Evolutionary conservation across 2,797 vertebrate genomes (phyloP).

Genomic region (Cheirogaleus major): DNA sequence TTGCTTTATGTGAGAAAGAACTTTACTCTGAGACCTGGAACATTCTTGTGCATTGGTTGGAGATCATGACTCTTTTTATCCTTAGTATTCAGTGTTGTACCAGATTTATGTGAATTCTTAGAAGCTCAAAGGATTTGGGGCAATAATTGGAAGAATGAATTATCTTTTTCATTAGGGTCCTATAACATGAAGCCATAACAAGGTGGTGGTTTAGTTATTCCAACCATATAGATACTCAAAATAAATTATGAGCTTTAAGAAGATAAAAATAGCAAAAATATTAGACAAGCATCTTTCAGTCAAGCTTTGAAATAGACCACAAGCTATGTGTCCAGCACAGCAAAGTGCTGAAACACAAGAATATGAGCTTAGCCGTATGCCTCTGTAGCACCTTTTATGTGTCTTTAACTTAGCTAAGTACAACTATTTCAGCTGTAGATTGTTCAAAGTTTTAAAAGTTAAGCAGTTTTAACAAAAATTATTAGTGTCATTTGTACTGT

Average conservation of each 20-base stretch:
- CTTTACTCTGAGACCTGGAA: not conserved
- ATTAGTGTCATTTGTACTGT: not conserved
- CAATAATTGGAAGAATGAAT: not conserved
- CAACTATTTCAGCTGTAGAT: not conserved
- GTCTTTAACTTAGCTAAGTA: not conserved
- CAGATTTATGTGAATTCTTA: not conserved
- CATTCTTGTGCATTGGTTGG: not conserved
- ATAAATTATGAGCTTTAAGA: not conserved
- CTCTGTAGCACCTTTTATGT: rapidly evolving
- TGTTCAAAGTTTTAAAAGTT: not conserved
- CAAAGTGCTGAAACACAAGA: not conserved
- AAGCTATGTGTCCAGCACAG: not conserved
- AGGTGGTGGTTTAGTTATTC: not conserved
- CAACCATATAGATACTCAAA: not conserved
- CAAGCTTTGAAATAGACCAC: not conserved
- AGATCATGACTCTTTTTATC: not conserved
- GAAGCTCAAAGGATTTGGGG: not conserved
- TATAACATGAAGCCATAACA: not conserved
- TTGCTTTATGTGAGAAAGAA: not conserved
- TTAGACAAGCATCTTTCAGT: not conserved
- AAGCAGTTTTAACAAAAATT: not conserved
- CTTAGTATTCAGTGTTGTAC: not conserved
- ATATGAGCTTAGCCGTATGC: not conserved
- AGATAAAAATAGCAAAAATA: not conserved
- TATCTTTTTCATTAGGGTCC: not conserved